phyloP scores from a whole-genome alignment of 2,113 vertebrate genomes.

The Mastomys natalensis region DNA sequence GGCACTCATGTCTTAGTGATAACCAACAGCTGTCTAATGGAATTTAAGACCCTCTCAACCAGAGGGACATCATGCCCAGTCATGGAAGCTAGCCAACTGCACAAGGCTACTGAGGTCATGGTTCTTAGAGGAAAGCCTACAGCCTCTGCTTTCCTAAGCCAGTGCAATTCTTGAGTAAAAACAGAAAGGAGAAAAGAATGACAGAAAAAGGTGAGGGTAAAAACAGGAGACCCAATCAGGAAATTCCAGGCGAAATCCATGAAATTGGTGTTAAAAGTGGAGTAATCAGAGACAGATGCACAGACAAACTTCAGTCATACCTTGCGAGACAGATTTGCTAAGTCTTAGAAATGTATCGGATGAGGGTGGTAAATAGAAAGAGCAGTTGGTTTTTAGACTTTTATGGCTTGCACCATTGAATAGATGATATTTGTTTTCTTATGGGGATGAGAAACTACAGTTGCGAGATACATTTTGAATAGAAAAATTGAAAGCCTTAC shows the following conservation, averaged over 20 bases:
- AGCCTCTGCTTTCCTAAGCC: not conserved
- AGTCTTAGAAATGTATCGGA: not conserved
- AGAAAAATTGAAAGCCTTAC: not conserved
- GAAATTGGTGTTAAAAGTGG: not conserved
- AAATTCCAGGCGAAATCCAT: not conserved
- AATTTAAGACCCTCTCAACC: not conserved
- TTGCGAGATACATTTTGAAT: not conserved
- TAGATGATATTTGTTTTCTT: not conserved
- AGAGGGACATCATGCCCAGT: not conserved
- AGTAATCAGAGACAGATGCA: not conserved
- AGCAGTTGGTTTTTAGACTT: constrained; percentile 30
- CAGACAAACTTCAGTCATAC: not conserved
- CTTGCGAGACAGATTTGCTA: not conserved
- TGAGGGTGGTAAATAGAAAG: not conserved
- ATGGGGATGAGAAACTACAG: not conserved
- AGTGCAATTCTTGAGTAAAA: not conserved
- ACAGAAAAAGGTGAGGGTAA: not conserved
- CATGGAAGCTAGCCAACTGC: not conserved
- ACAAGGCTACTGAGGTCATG: not conserved
- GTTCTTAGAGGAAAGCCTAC: not conserved
- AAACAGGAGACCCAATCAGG: not conserved
- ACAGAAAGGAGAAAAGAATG: not conserved
- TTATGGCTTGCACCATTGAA: not conserved
- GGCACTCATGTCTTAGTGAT: too few species aligned
- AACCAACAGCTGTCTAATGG: not conserved